Base-by-base conservation (phyloP, 2,797 vertebrate species). In the Sebastes jordani region DNA sequence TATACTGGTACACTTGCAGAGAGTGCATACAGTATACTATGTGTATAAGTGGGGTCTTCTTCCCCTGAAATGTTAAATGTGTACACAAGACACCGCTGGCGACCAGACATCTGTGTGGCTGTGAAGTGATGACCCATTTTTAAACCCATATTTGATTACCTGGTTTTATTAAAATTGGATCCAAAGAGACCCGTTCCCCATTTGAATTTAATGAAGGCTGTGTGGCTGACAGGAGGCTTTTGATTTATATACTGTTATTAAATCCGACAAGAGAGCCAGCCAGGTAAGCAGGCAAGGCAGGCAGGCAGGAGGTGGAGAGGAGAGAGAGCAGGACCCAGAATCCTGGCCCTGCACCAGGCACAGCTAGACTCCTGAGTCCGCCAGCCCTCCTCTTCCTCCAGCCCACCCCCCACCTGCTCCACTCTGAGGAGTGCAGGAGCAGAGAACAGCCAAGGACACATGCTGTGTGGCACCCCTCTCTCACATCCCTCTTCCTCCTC, bases 201-300 rank as follows among this genome's bases (percentile, higher is more conserved):
- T 96, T 95, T 95, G 93, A 95, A 93, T 96, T 95, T 95, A 95
- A 96, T 96, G 94, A 95, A 95, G 93, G 93, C 92, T 92, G 92
- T 84, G 89, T 93, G 92, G 92, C 90, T 95, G 95, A 96, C 95
- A 93, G 93, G 90, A 94, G 88, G 86, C 93, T 95, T 94, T 94
- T 96, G 95, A 96, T 96, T 96, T 95, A 96, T 95, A 95, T 91
- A 92, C 92, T 91, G 93, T 95, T 95, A 95, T 96, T 95, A 95
- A 95, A 94, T 94, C 89, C 83, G 90, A 92, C 93, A 90, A 93
- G 95, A 92, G 89, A 93, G 85, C 87, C 91, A 91, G 90, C 89
- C 92, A 94, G 92, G 92, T 91, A 92, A 92, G 92, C 86, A 78
- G 80, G 82, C 86, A 74, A 42, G 81, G 38, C 70, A 63, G 62